Evolutionary conservation across 2,113 vertebrate genomes (phyloP), one percentile per base, ranked within the genome.

Genomic region (Gobius niger): DNA sequence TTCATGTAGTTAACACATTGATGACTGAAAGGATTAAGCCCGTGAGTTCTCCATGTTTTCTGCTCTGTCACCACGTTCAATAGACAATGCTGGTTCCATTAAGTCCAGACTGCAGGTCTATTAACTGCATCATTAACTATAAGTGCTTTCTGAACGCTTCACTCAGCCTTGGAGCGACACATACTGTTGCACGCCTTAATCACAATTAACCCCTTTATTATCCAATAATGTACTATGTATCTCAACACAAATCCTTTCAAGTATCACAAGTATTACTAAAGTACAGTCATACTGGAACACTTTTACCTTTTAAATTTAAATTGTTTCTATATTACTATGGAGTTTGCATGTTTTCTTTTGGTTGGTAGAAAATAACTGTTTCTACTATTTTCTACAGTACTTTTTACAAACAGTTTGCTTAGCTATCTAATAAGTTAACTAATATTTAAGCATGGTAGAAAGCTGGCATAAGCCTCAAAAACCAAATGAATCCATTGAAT

Each of bases 81-180:
- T n/a, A n/a, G 57, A 42, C 57, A 44, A n/a, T 60, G 42, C 57
- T 15, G 7, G 14, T 60, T 41, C 15, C 57, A 60, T 60, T 60
- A 60, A 44, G 57, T 42, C 57, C 40, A 60, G 57, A 60, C 57
- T 44, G 40, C 57, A 44, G 57, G 14, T 60, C 57, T 60, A 60
- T 59, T 59, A 59, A 59, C 12, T 42, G 34, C 57, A 42, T 60
- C 57, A 60, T 60, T 60, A 60, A 60, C 57, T 44, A 16, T 15
- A 60, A 60, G 57, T 44, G 57, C 57, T 56, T 56, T 56, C 18
- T 56, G 19, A 56, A 56, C 10, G 53, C 19, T 60, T 44, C 40
- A 42, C 14, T 60, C 57, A 41, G 34, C 24, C 14, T 59, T 13
- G 11, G 53, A 34, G 9, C 9, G 10, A 19, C 53, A 34, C 47